Evolutionary conservation across 2,888 invertebrate genomes (phyloP).

Genomic region (Willowsia nigromaculata): DNA sequence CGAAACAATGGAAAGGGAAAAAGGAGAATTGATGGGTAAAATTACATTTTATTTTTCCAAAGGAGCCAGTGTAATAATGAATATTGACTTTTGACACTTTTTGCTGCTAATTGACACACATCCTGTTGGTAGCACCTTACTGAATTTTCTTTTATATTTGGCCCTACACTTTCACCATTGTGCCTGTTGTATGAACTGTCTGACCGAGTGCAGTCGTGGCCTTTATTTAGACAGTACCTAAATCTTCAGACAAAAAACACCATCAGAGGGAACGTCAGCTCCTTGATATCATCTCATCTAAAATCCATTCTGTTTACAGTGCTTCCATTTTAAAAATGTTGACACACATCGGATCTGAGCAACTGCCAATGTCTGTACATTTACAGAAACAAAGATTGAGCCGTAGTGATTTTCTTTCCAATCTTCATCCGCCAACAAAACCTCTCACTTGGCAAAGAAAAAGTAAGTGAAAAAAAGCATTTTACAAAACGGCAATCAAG

Average conservation of each 20-base stretch:
- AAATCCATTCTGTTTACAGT: slow-evolving; percentile 6
- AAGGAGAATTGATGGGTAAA: slow-evolving; percentile 24
- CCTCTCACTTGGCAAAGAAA: background rate
- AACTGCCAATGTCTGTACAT: background rate
- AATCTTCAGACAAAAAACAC: background rate
- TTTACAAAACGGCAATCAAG: slow-evolving; percentile 4
- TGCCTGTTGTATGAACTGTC: background rate
- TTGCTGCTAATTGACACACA: slow-evolving; percentile 55
- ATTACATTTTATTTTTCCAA: slow-evolving; percentile 35
- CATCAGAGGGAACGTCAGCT: background rate
- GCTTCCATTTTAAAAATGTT: background rate
- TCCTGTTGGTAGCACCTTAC: background rate
- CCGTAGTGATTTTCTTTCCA: background rate
- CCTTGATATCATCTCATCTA: background rate
- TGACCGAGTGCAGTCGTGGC: background rate
- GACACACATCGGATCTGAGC: background rate
- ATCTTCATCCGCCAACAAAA: background rate
- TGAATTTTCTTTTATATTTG: background rate
- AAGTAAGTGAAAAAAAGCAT: background rate
- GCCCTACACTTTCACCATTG: background rate
- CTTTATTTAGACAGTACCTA: background rate
- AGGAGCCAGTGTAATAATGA: slow-evolving; percentile 37
- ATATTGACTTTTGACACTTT: slow-evolving; percentile 55
- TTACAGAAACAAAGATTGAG: background rate
- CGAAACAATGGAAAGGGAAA: background rate